Conservation (phyloP, 2,888 invertebrate genomes). For the Melanostoma scalare region DNA sequence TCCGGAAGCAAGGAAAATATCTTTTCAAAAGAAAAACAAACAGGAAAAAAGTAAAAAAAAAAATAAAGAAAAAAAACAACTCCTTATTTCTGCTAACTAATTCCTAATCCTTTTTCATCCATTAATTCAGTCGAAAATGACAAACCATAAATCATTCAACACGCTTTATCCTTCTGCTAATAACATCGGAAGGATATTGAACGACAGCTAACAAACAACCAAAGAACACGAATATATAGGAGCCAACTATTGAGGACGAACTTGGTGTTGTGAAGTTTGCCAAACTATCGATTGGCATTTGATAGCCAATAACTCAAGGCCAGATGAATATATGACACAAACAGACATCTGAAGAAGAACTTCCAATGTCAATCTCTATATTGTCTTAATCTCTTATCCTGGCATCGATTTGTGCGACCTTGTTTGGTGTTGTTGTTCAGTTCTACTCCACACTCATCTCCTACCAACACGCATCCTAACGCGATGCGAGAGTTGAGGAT, state of each 20-base stretch:
- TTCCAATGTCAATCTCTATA: conserved; percentile 51
- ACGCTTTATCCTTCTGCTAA: conserved; percentile 29
- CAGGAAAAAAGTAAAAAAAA: background rate
- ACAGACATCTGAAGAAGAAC: conserved; percentile 16
- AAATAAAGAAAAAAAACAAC: no score
- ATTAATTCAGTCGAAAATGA: conserved; percentile 18
- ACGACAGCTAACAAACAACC: conserved; percentile 36
- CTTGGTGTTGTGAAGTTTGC: conserved; percentile 19
- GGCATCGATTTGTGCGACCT: conserved; percentile 61
- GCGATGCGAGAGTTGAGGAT: conserved; percentile 22
- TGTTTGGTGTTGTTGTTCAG: conserved; percentile 5
- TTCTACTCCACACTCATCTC: background rate
- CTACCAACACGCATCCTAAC: conserved; percentile 29
- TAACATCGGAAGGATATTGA: conserved; percentile 46
- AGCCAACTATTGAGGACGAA: conserved; percentile 31
- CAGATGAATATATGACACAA: conserved; percentile 51
- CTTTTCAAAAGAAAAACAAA: no score
- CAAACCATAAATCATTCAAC: conserved; percentile 57
- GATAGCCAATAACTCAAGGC: conserved; percentile 65
- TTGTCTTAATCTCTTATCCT: conserved; percentile 54
- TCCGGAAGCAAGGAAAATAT: no score
- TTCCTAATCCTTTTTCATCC: conserved; percentile 39
- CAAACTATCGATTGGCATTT: conserved; percentile 61
- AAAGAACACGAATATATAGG: conserved; percentile 23
- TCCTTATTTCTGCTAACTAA: background rate